A percentile compares a stretch with the other conserved stretches of the same genome.
These are phyloP conservation scores for Rhodinocichla rosea DNA, from an alignment of 2,113 vertebrate genomes.

Conservation along the genomic window DNA sequence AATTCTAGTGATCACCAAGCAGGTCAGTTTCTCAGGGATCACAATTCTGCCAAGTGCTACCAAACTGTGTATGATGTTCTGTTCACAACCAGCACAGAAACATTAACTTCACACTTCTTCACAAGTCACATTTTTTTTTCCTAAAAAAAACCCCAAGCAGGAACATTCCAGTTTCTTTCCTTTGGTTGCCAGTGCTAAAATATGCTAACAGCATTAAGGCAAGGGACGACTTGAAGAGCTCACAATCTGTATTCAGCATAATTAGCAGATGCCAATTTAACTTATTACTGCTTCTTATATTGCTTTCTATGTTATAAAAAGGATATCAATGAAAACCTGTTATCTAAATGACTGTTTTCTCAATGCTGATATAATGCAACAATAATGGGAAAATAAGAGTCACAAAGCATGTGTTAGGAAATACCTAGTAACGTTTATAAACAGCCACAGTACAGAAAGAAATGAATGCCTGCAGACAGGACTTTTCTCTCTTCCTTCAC, in stretches of 20 bases:
- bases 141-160: background rate
- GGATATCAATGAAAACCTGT: conserved; percentile 42
- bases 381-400: conserved; percentile 32
- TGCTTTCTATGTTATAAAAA: conserved; percentile 44
- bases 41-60: background rate
- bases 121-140: background rate
- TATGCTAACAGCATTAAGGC: conserved; percentile 69
- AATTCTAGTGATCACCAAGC: background rate
- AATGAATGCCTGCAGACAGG: conserved; percentile 28
- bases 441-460: background rate
- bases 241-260: conserved; percentile 67
- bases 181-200: conserved; percentile 65
- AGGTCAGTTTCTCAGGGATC: background rate
- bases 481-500: background rate
- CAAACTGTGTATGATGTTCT: background rate
- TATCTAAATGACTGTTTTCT: conserved; percentile 56
- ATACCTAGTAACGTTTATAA: conserved; percentile 14
- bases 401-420: conserved; percentile 27
- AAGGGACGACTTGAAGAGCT: conserved; percentile 63
- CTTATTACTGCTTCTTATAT: conserved; percentile 61
- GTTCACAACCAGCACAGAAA: background rate
- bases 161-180: conserved; percentile 56
- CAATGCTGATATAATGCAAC: conserved; percentile 33
- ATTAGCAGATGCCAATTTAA: conserved; percentile 71
- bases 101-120: conserved; percentile 12